A percentile compares a stretch with the other conserved stretches of the same genome.
Evolutionary conservation across 2,888 invertebrate species (phyloP).

Genomic region (Pollenia griseotomentosa): DNA sequence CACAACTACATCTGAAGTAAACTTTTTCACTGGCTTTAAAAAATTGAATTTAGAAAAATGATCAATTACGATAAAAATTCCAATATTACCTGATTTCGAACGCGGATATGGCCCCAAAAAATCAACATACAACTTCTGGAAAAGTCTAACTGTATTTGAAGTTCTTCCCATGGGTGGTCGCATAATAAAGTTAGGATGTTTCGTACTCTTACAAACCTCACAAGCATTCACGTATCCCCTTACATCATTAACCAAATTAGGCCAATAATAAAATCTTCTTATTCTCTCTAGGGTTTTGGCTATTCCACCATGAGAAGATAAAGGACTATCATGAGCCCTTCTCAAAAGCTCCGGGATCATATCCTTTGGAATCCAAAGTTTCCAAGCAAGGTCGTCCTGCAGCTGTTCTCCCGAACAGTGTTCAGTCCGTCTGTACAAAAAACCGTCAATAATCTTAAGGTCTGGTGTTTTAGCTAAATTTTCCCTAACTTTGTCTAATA

Average conservation of each 20-base stretch:
- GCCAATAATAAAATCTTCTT: conserved; percentile 54
- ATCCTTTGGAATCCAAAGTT: conserved; percentile 56
- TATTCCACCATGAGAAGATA: conserved; percentile 49
- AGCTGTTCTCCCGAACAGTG: conserved; percentile 32
- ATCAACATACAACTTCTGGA: no score
- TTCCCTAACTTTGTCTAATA: background rate
- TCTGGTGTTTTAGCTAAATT: conserved; percentile 41
- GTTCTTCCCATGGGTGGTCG: conserved; percentile 48
- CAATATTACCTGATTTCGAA: no score
- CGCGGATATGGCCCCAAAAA: no score
- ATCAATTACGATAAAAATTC: no score
- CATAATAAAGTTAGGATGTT: conserved; percentile 50
- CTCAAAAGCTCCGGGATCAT: conserved; percentile 28
- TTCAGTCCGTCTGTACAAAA: conserved; percentile 43
- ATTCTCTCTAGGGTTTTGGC: conserved; percentile 50
- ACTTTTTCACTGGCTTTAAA: no score
- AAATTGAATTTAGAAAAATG: no score
- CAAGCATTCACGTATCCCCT: conserved; percentile 45
- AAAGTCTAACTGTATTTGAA: background rate
- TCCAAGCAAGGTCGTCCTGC: conserved; percentile 54
- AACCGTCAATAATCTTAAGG: conserved; percentile 46
- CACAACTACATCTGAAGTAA: no score
- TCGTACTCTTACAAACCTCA: conserved; percentile 50
- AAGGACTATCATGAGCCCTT: conserved; percentile 27
- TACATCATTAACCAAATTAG: conserved; percentile 10